Evolutionary conservation across 1,140 invertebrate genomes (phyloP), one percentile per base, ranked within the genome.

Genomic region (Diplogasteroides magnus): DNA sequence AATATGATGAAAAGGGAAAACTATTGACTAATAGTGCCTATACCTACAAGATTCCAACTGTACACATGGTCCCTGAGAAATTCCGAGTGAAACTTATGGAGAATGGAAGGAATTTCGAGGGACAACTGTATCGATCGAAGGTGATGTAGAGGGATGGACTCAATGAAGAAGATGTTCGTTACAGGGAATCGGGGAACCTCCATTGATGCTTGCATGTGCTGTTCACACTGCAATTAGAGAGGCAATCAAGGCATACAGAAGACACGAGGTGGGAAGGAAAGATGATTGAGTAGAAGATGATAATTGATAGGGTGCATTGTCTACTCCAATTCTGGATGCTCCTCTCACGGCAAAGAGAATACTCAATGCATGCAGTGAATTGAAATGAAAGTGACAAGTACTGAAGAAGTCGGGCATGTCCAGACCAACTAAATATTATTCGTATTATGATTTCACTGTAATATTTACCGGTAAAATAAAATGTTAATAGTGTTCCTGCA

Each of bases 181-280:
- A 27, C 57, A 78, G 77, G 78, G 78, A 23, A 77, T 80, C 48
- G 78, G 78, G 3, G 78, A 79, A 65, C 78, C 78, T 32, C 78
- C 78, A 19, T 58, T 79, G 2, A 27, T 74, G 23, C 63, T 79
- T 1, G 75, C 73, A 25, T 15, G 31, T 15, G 76, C 76, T 23
- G 69, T 72, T 13, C 77, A 64, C 31, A 58, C 74, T 11, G 77
- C 77, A 15, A 67, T 78, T 11, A 61, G 72, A 63, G 28, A 73
- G 28, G 77, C 77, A 13, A 76, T 78, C 55, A 26, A 55, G 26
- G 2, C 70, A 19, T 48, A 48, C 19, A 48, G 37, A 48, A 19
- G 6, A 48, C 19, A 11, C 37, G 37, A 48, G 37, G 6, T 48
- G 6, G 6, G 6, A 48, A 48, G 6, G 19, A 11, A 19, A 48